Evolutionary conservation across 2,797 vertebrate genomes (phyloP).

Genomic region (Gila robusta): DNA sequence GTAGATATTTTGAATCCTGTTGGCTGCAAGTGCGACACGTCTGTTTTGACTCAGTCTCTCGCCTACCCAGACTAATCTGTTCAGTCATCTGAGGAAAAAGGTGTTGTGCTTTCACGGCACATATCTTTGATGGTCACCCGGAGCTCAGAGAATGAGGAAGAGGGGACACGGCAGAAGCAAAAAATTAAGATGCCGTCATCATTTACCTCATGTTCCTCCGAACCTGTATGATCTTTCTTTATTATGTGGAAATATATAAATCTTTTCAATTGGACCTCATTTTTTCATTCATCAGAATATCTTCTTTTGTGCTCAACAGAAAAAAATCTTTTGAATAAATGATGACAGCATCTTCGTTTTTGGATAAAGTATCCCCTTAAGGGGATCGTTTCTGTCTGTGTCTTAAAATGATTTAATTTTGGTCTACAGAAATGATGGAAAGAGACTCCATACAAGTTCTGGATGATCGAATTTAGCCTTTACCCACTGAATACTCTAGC

Average conservation of each 20-base stretch:
- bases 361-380: constrained; percentile 9
- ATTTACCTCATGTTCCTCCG: background rate
- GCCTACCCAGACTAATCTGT: constrained; percentile 36
- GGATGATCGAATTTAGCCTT: constrained; percentile 67
- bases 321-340: background rate
- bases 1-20: constrained; percentile 38
- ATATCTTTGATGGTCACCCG: constrained; percentile 58
- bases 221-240: background rate
- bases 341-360: background rate
- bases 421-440: constrained; percentile 52
- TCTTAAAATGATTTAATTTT: constrained; percentile 56
- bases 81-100: constrained; percentile 62
- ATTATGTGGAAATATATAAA: background rate
- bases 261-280: background rate
- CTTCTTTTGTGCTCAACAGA: background rate
- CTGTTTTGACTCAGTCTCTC: constrained; percentile 55
- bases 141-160: constrained; percentile 37
- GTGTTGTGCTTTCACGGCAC: constrained; percentile 51
- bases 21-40: constrained; percentile 30
- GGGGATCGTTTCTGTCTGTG: constrained; percentile 53
- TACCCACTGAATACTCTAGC: constrained; percentile 65
- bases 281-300: background rate
- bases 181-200: background rate
- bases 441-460: constrained; percentile 53
- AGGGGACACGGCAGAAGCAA: constrained; percentile 56